Evolutionary conservation across 2,113 vertebrate species (phyloP).

Genomic region (Oplegnathus fasciatus): DNA sequence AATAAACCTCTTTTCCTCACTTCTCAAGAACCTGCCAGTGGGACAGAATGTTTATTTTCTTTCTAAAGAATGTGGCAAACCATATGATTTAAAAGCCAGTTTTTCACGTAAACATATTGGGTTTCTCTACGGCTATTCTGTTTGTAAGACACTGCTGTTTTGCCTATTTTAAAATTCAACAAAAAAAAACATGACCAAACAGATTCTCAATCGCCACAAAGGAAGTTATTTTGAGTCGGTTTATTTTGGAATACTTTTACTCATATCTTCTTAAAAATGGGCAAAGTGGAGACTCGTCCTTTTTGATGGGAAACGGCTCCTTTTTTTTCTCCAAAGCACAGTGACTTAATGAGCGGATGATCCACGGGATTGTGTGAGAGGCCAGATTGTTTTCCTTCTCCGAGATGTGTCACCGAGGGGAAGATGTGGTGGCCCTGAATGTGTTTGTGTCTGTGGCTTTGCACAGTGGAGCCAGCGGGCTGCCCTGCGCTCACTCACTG

Average conservation of each 20-base stretch:
- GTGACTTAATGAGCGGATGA: slow-evolving; percentile 29
- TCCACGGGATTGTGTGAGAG: slow-evolving; percentile 35
- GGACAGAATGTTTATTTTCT: slow-evolving; percentile 38
- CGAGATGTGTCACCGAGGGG: slow-evolving; percentile 52
- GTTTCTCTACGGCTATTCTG: slow-evolving; percentile 3
- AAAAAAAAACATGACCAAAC: slow-evolving; percentile 36
- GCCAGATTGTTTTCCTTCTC: slow-evolving; percentile 38
- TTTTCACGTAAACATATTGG: slow-evolving; percentile 28
- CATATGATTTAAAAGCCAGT: slow-evolving; percentile 36
- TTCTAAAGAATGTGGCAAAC: slow-evolving; percentile 15
- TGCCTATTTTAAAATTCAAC: slow-evolving; percentile 18
- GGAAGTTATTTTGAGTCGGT: slow-evolving; percentile 36
- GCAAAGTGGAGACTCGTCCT: neutral
- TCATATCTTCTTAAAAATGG: neutral
- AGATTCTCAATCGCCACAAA: slow-evolving; percentile 10
- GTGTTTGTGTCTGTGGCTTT: slow-evolving; percentile 62
- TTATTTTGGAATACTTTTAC: slow-evolving; percentile 21
- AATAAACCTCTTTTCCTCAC: slow-evolving; percentile 62
- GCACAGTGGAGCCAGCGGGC: slow-evolving; percentile 28
- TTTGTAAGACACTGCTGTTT: slow-evolving; percentile 19
- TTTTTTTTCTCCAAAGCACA: neutral
- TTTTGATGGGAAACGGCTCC: slow-evolving; percentile 20
- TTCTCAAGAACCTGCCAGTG: slow-evolving; percentile 14
- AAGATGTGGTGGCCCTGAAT: slow-evolving; percentile 38
- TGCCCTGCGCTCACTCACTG: slow-evolving; percentile 35